Conservation (phyloP, 2,888 invertebrate genomes). For the Ophion slaviceki region DNA sequence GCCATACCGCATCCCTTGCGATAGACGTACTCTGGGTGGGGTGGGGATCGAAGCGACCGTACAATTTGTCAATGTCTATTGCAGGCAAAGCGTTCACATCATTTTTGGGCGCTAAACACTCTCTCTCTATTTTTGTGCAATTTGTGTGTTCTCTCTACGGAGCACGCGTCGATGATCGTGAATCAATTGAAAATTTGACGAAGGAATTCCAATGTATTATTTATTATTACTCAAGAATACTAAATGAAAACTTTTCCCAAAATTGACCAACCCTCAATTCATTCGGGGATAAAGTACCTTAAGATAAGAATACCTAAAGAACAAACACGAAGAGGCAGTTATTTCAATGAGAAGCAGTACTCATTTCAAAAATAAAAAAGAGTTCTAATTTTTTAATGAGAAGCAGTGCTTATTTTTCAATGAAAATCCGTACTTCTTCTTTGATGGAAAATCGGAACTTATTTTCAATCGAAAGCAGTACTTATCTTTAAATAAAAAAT, state of each 20-base stretch:
- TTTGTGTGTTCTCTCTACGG: neutral
- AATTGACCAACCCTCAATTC: too few species aligned
- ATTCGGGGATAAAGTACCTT: too few species aligned
- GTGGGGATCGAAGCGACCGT: neutral
- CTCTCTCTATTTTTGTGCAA: slow-evolving; percentile 13
- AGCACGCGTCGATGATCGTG: neutral
- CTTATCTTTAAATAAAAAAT: too few species aligned
- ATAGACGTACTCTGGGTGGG: neutral
- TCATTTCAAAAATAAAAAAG: too few species aligned
- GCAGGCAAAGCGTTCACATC: slow-evolving; percentile 77
- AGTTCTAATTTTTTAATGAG: too few species aligned
- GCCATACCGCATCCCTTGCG: neutral
- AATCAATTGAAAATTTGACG: neutral
- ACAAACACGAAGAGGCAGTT: too few species aligned
- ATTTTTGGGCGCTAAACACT: slow-evolving; percentile 54
- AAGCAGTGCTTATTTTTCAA: too few species aligned
- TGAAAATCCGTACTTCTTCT: too few species aligned
- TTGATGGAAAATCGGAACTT: too few species aligned
- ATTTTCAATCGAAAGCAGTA: too few species aligned
- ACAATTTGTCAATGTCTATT: slow-evolving; percentile 79
- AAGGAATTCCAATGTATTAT: neutral
- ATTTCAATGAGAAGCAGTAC: too few species aligned
- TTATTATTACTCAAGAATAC: neutral
- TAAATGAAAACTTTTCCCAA: neutral
- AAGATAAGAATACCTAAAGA: too few species aligned